Percentiles rank a stretch among this genome's conserved stretches.
phyloP scores from a whole-genome alignment of 2,797 vertebrate species.

The Sebastolobus altivelis region DNA sequence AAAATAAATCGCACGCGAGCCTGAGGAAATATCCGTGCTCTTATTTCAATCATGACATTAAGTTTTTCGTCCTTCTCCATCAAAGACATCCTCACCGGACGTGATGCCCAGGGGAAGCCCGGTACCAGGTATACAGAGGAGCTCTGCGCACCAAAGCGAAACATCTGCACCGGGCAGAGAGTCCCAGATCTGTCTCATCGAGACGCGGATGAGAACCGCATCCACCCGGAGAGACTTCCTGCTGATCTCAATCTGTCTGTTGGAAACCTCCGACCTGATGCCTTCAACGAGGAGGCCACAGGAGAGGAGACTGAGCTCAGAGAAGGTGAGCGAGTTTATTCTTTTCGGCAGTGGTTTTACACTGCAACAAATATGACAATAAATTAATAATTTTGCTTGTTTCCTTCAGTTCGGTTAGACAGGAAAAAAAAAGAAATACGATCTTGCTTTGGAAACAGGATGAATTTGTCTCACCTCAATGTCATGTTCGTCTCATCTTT shows the following conservation, averaged over 20 bases:
- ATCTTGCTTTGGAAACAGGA: neutral
- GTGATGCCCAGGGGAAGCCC: slow-evolving; percentile 35
- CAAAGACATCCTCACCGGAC: slow-evolving; percentile 82
- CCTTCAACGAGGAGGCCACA: slow-evolving; percentile 60
- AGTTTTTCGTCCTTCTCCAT: slow-evolving; percentile 85
- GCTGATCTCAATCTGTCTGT: slow-evolving; percentile 26
- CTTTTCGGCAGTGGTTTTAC: neutral
- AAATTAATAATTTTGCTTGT: accelerated
- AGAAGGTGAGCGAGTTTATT: slow-evolving; percentile 54
- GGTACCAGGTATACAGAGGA: slow-evolving; percentile 15
- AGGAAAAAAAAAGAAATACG: neutral
- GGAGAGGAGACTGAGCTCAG: slow-evolving; percentile 56
- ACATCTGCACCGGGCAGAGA: neutral
- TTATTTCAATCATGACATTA: slow-evolving; percentile 78
- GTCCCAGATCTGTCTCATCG: neutral
- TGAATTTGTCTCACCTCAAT: neutral
- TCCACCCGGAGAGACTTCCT: slow-evolving; percentile 32
- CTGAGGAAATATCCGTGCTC: slow-evolving; percentile 17
- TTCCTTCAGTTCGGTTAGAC: neutral
- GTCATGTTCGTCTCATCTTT: neutral
- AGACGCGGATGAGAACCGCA: slow-evolving; percentile 31
- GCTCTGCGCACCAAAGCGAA: slow-evolving; percentile 13
- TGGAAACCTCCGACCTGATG: slow-evolving; percentile 45
- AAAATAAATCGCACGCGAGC: slow-evolving; percentile 12
- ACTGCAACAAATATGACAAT: neutral